Evolutionary conservation across 2,797 vertebrate species (phyloP).

Genomic region (Enteromius afrohamiltoni): DNA sequence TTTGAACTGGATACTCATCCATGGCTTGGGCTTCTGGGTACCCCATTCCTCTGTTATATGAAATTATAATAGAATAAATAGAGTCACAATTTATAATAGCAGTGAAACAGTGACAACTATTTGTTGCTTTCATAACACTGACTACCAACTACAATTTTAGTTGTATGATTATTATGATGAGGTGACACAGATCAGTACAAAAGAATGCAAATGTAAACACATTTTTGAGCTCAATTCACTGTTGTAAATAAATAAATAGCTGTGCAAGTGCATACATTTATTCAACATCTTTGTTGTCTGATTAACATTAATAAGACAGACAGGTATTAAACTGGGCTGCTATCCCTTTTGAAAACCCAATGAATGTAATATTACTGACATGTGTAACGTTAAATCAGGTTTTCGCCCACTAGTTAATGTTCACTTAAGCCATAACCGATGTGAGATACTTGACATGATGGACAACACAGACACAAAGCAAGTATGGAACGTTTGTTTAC

Average conservation of each 20-base stretch:
- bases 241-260: too few species aligned
- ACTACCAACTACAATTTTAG: neutral
- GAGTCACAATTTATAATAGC: neutral
- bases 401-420: too few species aligned
- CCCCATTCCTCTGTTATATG: slow-evolving; percentile 23
- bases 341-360: too few species aligned
- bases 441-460: too few species aligned
- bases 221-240: too few species aligned
- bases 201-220: neutral
- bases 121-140: neutral
- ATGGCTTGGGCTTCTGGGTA: slow-evolving; percentile 61
- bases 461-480: neutral
- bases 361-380: too few species aligned
- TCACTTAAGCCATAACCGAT: too few species aligned
- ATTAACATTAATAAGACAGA: too few species aligned
- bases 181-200: neutral
- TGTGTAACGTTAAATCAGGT: too few species aligned
- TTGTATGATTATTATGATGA: neutral
- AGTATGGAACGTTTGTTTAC: neutral
- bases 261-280: too few species aligned
- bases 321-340: too few species aligned
- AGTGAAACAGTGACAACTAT: neutral
- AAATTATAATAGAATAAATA: neutral
- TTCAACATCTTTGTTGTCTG: too few species aligned
- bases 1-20: slow-evolving; percentile 65